Evolutionary conservation across 2,888 invertebrate species (phyloP).

Genomic region (Thymelicus lineola): DNA sequence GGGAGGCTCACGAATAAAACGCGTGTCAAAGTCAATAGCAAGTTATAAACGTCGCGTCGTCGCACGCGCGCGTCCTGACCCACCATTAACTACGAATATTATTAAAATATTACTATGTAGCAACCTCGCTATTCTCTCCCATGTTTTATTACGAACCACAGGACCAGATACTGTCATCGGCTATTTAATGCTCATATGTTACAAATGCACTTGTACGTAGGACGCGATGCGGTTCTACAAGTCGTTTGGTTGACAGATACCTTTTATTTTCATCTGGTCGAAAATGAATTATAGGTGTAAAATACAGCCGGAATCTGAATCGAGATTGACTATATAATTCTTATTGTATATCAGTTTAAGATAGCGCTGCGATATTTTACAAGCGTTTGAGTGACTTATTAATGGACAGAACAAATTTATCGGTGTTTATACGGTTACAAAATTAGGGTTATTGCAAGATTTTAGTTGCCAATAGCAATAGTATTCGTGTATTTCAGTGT

Average conservation of each 20-base stretch:
- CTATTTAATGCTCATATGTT: conserved; percentile 79
- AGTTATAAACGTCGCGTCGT: conserved; percentile 81
- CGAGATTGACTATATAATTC: conserved; percentile 67
- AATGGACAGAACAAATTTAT: conserved; percentile 27
- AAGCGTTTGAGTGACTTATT: conserved; percentile 32
- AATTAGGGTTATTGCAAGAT: conserved; percentile 18
- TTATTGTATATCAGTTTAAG: conserved; percentile 48
- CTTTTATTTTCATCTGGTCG: conserved; percentile 68
- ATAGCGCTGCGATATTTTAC: conserved; percentile 17
- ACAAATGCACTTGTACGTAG: conserved; percentile 78
- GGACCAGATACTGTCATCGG: conserved; percentile 79
- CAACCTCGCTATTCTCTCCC: conserved; percentile 77
- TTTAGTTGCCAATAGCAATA: background rate
- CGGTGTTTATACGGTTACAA: conserved; percentile 24
- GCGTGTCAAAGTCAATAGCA: conserved; percentile 78
- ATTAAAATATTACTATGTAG: conserved; percentile 83
- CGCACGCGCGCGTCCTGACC: conserved; percentile 75
- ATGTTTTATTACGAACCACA: conserved; percentile 77
- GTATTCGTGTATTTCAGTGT: background rate
- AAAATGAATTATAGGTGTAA: conserved; percentile 76
- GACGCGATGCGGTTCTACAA: conserved; percentile 59
- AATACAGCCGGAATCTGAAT: conserved; percentile 70
- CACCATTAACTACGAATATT: conserved; percentile 83
- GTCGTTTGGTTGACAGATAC: conserved; percentile 57
- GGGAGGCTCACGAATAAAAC: conserved; percentile 71